phyloP scores from a whole-genome alignment of 35 echinoderm and acorn worm species.

The Patiria miniata region DNA sequence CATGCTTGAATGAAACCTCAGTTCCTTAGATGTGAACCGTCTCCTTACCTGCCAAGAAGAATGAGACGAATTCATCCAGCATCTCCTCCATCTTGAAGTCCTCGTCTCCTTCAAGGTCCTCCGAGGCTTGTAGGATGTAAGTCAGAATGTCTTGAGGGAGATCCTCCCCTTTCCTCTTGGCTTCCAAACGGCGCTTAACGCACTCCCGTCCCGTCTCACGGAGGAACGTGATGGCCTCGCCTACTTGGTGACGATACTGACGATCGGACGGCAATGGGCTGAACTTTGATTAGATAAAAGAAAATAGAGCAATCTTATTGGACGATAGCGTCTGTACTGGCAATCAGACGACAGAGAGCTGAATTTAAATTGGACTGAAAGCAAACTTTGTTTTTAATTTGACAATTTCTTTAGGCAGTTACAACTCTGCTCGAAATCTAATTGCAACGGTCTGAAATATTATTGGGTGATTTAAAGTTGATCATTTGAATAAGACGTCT shows the following conservation, averaged over 20 bases:
- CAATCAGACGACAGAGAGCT: no score
- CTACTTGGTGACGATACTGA: slow-evolving; percentile 30
- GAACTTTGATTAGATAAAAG: neutral
- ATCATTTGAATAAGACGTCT: no score
- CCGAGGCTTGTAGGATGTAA: slow-evolving; percentile 40
- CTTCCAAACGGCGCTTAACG: slow-evolving; percentile 25
- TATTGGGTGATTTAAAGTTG: no score
- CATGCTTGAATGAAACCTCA: no score
- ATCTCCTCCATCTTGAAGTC: slow-evolving; percentile 47
- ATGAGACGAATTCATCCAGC: slow-evolving; percentile 69
- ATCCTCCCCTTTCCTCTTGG: slow-evolving; percentile 36
- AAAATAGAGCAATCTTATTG: neutral
- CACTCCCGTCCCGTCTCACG: slow-evolving; percentile 46
- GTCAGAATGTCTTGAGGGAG: slow-evolving; percentile 61
- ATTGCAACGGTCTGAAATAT: no score
- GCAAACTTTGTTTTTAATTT: no score
- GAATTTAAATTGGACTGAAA: no score
- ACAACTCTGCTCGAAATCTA: no score
- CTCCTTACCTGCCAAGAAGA: slow-evolving; percentile 65
- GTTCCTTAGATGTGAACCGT: no score
- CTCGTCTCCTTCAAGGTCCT: slow-evolving; percentile 37
- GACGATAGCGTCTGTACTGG: neutral
- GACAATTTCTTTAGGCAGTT: no score
- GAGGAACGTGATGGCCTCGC: slow-evolving; percentile 25
- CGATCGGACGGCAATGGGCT: neutral